Evolutionary conservation across 1,140 invertebrate genomes (phyloP), one percentile per base, ranked within the genome.

Genomic region (Drosophila pandora): DNA sequence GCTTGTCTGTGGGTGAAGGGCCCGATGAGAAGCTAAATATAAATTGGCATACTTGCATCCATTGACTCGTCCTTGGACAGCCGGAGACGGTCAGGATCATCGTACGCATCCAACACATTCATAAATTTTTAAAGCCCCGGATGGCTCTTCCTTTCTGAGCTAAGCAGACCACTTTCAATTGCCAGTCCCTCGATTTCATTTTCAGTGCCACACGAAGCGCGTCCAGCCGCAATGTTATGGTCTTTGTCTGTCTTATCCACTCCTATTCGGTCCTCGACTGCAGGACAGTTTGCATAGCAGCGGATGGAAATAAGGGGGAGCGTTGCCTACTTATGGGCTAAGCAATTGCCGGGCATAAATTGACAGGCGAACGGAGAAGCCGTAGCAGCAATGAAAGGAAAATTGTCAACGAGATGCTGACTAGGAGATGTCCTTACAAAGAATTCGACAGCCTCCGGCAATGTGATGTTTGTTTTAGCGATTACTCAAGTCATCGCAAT

Each of bases 11-110:
- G 62, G 55, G 43, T 49, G 47, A 61, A 49, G 50, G 30, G 59
- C 56, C 41, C 48, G 63, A 58, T 81, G 78, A 71, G 50, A 61
- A 55, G 80, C 75, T 82, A 87, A 76, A 83, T 76, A 83, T 72
- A 79, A 69, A 77, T 63, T 88, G 62, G 82, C 79, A 87, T 78
- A 78, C 76, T 81, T 79, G 68, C 45, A 65, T 57, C 61, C 55
- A 69, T 54, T 65, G 73, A 41, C 55, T 59, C 50, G 53, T 70
- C 70, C 70, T 76, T 78, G 64, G 63, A 43, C 34, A 49, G 17
- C 45, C 7, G 30, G 41, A 48, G 17, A 21, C 8, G 52, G 30
- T 13, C 30, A 37, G 32, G 12, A 41, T 34, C 32, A 28, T 34
- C 17, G 41, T 21, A 50, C 47, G 60, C 47, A 68, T 58, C 58